Percentiles rank a stretch among this genome's conserved stretches.
phyloP scores from a whole-genome alignment of 2,888 invertebrate species.

The Cataglyphis livida region DNA sequence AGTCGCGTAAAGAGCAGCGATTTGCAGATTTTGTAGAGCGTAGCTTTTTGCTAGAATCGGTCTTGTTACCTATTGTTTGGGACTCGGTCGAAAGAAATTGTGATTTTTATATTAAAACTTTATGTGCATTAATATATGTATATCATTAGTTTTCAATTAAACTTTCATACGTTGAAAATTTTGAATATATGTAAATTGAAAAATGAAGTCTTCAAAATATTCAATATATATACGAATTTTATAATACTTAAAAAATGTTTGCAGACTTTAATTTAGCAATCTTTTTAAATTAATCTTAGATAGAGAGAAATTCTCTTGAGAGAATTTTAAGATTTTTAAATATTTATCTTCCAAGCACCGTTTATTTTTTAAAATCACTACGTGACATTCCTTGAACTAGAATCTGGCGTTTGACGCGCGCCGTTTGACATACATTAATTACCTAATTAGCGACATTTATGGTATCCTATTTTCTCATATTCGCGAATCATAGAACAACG shows the following conservation, averaged over 20 bases:
- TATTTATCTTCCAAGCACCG: not conserved
- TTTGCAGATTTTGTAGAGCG: conserved; percentile 37
- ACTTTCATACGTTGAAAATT: not conserved
- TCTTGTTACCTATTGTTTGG: not conserved
- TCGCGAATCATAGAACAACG: conserved; percentile 11
- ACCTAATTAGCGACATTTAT: conserved; percentile 35
- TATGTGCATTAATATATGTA: not conserved
- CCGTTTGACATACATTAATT: conserved; percentile 32
- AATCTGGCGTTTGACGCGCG: conserved; percentile 14
- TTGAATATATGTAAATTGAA: not conserved
- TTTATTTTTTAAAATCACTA: conserved; percentile 1
- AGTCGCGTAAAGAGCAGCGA: conserved; percentile 21
- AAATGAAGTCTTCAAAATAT: not conserved
- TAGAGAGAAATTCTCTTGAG: too few species aligned
- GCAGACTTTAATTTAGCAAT: not conserved
- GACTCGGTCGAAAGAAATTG: not conserved
- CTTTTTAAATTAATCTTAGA: not conserved
- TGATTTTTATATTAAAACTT: not conserved
- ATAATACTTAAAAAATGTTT: not conserved
- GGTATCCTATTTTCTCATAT: not conserved
- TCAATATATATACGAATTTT: not conserved
- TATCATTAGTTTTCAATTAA: not conserved
- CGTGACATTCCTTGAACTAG: conserved; percentile 6
- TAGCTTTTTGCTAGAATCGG: conserved; percentile 15
- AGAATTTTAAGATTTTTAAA: not conserved